Evolutionary conservation across 2,888 invertebrate species (phyloP).

Genomic region (Apoda limacodes): DNA sequence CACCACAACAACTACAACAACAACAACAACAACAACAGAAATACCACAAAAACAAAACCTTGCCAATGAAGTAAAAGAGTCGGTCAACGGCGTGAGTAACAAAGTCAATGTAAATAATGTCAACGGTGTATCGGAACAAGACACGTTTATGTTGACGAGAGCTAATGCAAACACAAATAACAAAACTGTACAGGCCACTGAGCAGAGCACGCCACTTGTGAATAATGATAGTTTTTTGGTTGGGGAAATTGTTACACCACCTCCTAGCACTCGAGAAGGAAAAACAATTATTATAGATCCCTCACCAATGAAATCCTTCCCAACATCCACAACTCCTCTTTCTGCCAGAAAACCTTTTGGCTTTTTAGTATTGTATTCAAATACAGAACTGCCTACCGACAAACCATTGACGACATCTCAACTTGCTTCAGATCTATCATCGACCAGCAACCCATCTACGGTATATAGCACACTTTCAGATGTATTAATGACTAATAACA

Average conservation of each 20-base stretch:
- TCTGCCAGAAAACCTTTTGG: slow-evolving; percentile 63
- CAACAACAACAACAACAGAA: slow-evolving; percentile 49
- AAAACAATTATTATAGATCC: slow-evolving; percentile 41
- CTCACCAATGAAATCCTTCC: slow-evolving; percentile 29
- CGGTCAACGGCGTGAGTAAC: slow-evolving; percentile 65
- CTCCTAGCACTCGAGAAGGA: slow-evolving; percentile 41
- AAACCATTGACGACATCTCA: slow-evolving; percentile 47
- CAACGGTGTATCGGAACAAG: slow-evolving; percentile 41
- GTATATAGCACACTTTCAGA: slow-evolving; percentile 64
- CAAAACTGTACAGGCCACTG: slow-evolving; percentile 63
- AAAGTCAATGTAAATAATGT: slow-evolving; percentile 61
- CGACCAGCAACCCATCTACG: slow-evolving; percentile 57
- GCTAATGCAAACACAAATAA: slow-evolving; percentile 50
- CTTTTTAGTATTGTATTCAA: slow-evolving; percentile 58
- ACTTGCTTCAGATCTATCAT: slow-evolving; percentile 41
- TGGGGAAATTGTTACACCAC: slow-evolving; percentile 49
- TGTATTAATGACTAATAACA: slow-evolving; percentile 58
- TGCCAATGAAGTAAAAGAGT: slow-evolving; percentile 48
- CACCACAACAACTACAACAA: no score
- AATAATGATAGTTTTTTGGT: slow-evolving; percentile 57
- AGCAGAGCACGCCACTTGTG: slow-evolving; percentile 55
- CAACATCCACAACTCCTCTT: slow-evolving; percentile 45
- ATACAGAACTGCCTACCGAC: slow-evolving; percentile 54
- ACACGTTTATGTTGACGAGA: slow-evolving; percentile 36
- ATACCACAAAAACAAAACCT: slow-evolving; percentile 42